Evolutionary conservation across 2,888 invertebrate genomes (phyloP).

Genomic region (Atethmia centrago): DNA sequence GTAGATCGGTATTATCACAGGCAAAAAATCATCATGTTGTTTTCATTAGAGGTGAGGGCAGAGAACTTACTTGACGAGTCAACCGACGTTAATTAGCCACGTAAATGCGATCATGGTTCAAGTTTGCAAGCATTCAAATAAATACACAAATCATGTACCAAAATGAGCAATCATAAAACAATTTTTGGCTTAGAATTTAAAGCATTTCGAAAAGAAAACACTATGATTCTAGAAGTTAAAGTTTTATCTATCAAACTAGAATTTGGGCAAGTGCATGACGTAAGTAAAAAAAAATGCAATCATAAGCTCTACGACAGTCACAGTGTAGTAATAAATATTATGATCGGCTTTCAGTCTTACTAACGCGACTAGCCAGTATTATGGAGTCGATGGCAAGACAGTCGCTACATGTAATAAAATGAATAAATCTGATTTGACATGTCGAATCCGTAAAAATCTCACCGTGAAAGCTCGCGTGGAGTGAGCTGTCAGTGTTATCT

Average conservation of each 20-base stretch:
- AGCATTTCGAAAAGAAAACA: constrained; percentile 1
- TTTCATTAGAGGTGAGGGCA: too few relatives aligned
- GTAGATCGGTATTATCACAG: neutral
- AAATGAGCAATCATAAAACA: neutral
- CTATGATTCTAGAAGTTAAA: neutral
- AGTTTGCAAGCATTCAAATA: constrained; percentile 14
- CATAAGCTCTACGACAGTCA: constrained; percentile 21
- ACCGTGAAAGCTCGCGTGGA: too few relatives aligned
- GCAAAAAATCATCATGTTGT: neutral
- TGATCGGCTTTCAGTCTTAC: constrained; percentile 45
- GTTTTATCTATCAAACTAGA: constrained; percentile 1
- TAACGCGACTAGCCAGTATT: constrained; percentile 1
- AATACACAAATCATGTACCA: neutral
- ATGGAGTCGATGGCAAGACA: constrained; percentile 2
- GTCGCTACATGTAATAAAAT: constrained; percentile 10
- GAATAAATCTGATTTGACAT: neutral
- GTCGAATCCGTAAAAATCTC: too few relatives aligned
- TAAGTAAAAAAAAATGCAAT: constrained; percentile 16
- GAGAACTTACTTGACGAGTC: neutral
- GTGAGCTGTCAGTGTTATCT: too few relatives aligned
- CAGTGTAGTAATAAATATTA: neutral
- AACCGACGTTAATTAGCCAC: neutral
- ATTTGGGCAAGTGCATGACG: constrained; percentile 18
- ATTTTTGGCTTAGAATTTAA: neutral
- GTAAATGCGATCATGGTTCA: constrained; percentile 12